phyloP scores from a whole-genome alignment of 2,113 vertebrate genomes.

The Phoxinus phoxinus region DNA sequence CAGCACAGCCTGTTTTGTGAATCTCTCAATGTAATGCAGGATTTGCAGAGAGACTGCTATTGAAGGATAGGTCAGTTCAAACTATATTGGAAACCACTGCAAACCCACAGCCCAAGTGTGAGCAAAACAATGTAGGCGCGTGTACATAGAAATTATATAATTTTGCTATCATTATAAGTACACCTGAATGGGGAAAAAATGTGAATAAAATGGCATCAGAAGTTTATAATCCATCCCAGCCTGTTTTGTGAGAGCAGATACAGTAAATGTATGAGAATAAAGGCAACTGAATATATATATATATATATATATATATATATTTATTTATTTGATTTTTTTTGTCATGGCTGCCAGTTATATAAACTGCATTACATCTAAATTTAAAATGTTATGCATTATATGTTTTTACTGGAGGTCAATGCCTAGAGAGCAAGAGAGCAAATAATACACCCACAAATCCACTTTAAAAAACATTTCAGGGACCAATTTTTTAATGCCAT shows the following conservation, averaged over 20 bases:
- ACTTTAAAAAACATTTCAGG: constrained; percentile 13
- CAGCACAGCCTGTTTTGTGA: neutral
- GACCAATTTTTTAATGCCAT: constrained; percentile 13
- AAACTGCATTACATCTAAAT: neutral
- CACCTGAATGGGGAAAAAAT: no score
- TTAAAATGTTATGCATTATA: neutral
- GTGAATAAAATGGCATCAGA: neutral
- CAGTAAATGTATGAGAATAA: neutral
- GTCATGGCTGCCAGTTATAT: neutral
- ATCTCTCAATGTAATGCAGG: neutral
- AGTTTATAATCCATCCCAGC: neutral
- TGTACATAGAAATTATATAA: neutral
- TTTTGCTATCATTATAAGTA: neutral
- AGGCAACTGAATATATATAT: neutral
- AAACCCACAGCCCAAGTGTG: neutral
- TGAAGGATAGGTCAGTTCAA: neutral
- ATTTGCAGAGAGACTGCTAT: neutral
- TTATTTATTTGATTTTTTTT: no score
- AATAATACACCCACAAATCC: constrained; percentile 9
- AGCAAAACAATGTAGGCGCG: neutral
- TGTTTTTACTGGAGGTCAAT: neutral
- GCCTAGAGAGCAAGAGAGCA: neutral
- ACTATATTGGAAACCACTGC: neutral
- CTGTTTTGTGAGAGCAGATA: neutral
- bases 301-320: no score